Percentiles rank a stretch among this genome's conserved stretches.
Conservation (phyloP, 2,888 invertebrate species). For the Lamproptera curius region DNA sequence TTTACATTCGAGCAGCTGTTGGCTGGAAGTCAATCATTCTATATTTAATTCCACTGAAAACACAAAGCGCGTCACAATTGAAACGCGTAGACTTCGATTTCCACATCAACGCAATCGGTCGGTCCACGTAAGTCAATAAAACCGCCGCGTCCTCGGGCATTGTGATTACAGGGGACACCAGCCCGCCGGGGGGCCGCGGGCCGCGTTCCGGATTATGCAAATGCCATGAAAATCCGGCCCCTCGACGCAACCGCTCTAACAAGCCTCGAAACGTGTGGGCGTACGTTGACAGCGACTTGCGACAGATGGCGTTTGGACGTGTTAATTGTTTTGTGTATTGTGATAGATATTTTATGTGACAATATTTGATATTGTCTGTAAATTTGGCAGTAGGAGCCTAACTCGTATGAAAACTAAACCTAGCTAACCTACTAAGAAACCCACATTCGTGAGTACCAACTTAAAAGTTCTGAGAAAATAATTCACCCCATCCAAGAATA, state of each 20-base stretch:
- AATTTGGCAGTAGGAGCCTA: not conserved
- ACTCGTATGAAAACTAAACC: too few species aligned
- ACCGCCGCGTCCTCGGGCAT: constrained; percentile 9
- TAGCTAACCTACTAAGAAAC: too few species aligned
- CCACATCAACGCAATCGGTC: not conserved
- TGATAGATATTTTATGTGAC: not conserved
- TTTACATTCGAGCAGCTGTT: too few species aligned
- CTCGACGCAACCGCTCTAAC: constrained; percentile 14
- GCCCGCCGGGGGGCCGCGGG: constrained; percentile 19
- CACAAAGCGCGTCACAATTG: too few species aligned
- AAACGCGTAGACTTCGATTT: constrained; percentile 9
- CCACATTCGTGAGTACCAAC: too few species aligned
- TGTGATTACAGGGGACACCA: constrained; percentile 12
- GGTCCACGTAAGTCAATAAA: constrained; percentile 20
- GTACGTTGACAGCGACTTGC: not conserved
- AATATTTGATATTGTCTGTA: not conserved
- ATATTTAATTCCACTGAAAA: too few species aligned
- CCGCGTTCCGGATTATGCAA: constrained; percentile 50
- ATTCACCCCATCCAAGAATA: too few species aligned
- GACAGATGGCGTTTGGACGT: not conserved
- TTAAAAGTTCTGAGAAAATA: too few species aligned
- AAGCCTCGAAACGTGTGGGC: constrained; percentile 3
- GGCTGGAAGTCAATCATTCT: too few species aligned
- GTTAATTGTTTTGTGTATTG: constrained; percentile 2
- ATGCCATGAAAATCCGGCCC: constrained; percentile 53